phyloP scores from a whole-genome alignment of 2,888 invertebrate species.

The Sthenelais limicola region DNA sequence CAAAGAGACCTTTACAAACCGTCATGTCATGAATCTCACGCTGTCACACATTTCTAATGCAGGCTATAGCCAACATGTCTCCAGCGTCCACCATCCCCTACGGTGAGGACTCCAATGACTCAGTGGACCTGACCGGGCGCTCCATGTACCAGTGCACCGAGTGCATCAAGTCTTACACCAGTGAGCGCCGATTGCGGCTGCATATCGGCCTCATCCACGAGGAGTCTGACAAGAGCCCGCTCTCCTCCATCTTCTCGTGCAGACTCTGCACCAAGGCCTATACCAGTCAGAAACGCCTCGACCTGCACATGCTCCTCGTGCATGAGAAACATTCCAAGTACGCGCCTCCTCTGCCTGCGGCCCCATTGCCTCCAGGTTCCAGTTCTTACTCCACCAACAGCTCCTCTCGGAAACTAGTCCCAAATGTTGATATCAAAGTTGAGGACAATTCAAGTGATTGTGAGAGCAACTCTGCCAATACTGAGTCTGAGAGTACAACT shows the following conservation, averaged over 20 bases:
- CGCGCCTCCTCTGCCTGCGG: too few species aligned
- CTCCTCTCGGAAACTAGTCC: too few species aligned
- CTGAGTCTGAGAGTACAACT: too few species aligned
- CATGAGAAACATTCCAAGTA: too few species aligned
- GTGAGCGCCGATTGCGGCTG: slow-evolving; percentile 10
- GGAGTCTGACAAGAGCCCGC: slow-evolving; percentile 18
- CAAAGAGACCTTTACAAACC: too few species aligned
- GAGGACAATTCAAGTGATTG: too few species aligned
- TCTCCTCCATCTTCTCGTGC: slow-evolving; percentile 9
- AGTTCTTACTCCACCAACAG: too few species aligned
- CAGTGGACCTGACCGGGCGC: not conserved
- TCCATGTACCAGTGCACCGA: not conserved
- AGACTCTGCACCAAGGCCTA: slow-evolving; percentile 6
- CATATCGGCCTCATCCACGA: slow-evolving; percentile 14
- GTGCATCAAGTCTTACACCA: slow-evolving; percentile 19
- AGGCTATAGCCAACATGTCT: not conserved
- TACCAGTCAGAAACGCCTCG: slow-evolving; percentile 6
- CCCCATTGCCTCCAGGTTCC: too few species aligned
- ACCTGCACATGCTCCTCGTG: not conserved
- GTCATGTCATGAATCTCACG: too few species aligned
- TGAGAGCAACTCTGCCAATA: too few species aligned
- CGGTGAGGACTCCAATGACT: slow-evolving; percentile 22
- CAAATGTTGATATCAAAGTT: too few species aligned
- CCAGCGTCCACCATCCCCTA: slow-evolving; percentile 20
- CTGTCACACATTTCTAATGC: not conserved